Base-by-base conservation (phyloP, 2,113 vertebrate genomes). In the Trogon melanurus region DNA sequence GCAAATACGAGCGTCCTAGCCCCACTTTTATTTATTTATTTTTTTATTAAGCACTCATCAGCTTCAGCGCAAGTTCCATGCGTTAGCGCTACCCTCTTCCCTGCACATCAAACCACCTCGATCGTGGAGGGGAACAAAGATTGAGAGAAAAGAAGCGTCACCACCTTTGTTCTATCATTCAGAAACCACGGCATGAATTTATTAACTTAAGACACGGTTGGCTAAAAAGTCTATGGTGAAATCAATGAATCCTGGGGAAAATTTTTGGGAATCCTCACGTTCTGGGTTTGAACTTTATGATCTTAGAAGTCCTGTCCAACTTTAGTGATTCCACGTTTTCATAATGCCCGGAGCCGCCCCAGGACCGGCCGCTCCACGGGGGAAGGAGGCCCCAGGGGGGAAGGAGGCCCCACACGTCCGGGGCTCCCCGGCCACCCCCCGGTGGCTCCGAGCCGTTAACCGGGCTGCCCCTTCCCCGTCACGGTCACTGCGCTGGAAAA, bases 1-100 rank as follows among this genome's bases (percentile, higher is more conserved):
- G 34, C 41, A 79, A 50, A 10, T 32, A 13, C 3, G 20, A 30
- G 16, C 9, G 11, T 19, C 57, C 18, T 54, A 64, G 38, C 36
- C 26, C 26, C 13, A 6, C 7, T 56, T 51, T 65, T 44, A 23
- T 53, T 36, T 8, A 7, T 36, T 36, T 36, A 36, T 36, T 36
- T 36, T 36, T 36, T 36, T 36, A 36, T 36, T 36, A 36, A 36
- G 36, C 36, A 30, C 17, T 56, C 32, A 29, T 56, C 22, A n/a
- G 21, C 25, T 5, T 4, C 30, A 16, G n/a, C 4, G 18, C 51
- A 78, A 27, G 32, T 32, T 32, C 25, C 1, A 1, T 26, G 47
- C 47, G 10, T 18, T 26, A 36, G 32, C 0, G 0, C 21, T 12
- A 38, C 11, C 32, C 6, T 38, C 36, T 61, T 34, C 30, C 20